These are phyloP conservation scores for Stigmatopora argus DNA, from an alignment of 2,113 vertebrate species.

Conservation along the genomic window DNA sequence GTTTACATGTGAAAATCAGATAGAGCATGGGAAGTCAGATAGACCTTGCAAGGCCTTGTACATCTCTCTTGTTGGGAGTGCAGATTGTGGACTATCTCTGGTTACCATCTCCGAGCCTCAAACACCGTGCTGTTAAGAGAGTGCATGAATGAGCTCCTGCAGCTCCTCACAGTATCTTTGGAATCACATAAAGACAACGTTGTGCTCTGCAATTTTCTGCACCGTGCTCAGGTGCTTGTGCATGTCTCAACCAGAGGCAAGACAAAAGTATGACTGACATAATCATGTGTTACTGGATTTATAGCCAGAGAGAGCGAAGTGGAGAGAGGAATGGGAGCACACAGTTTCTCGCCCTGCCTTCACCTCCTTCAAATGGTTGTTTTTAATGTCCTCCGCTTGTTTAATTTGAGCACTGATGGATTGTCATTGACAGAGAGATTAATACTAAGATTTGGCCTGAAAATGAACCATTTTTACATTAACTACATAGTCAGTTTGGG, in stretches of 20 bases:
- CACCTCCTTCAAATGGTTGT: constrained; percentile 63
- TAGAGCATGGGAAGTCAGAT: constrained; percentile 64
- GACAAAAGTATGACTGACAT: constrained; percentile 73
- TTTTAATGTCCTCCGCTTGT: constrained; percentile 58
- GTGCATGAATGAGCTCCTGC: constrained; percentile 57
- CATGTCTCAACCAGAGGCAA: constrained; percentile 75
- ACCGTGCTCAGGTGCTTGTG: constrained; percentile 66
- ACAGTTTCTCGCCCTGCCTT: constrained; percentile 44
- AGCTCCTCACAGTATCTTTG: constrained; percentile 58
- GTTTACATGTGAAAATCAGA: constrained; percentile 66
- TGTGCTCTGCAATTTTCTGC: constrained; percentile 68
- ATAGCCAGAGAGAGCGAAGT: constrained; percentile 60
- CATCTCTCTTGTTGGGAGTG: constrained; percentile 61
- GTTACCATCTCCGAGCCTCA: constrained; percentile 50
- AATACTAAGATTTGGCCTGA: no score
- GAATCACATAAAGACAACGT: constrained; percentile 67
- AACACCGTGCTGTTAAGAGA: constrained; percentile 53
- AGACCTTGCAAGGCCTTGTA: constrained; percentile 50
- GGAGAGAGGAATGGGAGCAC: constrained; percentile 55
- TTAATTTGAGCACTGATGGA: constrained; percentile 51
- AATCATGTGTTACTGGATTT: constrained; percentile 76
- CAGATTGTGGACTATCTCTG: constrained; percentile 62
- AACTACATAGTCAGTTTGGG: no score
- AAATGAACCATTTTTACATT: no score
- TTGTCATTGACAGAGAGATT: constrained; percentile 15